Conservation (phyloP, 2,888 invertebrate genomes). For the Ochropleura leucogaster region DNA sequence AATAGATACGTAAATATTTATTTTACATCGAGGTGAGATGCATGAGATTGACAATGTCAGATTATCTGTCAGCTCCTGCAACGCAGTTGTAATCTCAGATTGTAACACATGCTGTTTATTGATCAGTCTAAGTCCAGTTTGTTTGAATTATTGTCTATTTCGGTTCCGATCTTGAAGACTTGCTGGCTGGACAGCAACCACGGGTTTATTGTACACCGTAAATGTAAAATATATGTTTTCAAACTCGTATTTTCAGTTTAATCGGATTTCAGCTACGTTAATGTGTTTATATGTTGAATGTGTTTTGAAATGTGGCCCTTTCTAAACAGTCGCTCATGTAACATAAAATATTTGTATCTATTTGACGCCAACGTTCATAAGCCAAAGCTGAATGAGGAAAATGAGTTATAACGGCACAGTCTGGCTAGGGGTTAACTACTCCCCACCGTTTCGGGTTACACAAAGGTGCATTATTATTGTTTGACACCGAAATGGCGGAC, state of each 20-base stretch:
- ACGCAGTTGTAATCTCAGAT: slow-evolving; percentile 24
- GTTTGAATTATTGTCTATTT: slow-evolving; percentile 56
- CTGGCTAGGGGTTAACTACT: slow-evolving; percentile 22
- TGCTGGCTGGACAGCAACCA: slow-evolving; percentile 33
- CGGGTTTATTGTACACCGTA: background rate
- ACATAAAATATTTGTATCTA: slow-evolving; percentile 25
- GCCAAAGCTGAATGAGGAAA: slow-evolving; percentile 31
- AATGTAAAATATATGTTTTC: slow-evolving; percentile 10
- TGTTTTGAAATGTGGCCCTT: slow-evolving; percentile 33
- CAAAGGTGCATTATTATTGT: slow-evolving; percentile 48
- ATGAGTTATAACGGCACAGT: slow-evolving; percentile 14
- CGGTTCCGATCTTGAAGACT: slow-evolving; percentile 23
- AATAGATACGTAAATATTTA: slow-evolving; percentile 45
- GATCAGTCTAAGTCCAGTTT: slow-evolving; percentile 18
- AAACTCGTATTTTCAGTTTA: slow-evolving; percentile 18
- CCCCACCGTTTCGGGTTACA: slow-evolving; percentile 32
- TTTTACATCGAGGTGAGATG: slow-evolving; percentile 4
- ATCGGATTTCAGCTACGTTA: slow-evolving; percentile 27
- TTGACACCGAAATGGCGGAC: slow-evolving; percentile 54
- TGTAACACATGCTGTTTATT: slow-evolving; percentile 40
- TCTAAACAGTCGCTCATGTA: slow-evolving; percentile 29
- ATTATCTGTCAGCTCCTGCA: slow-evolving; percentile 22
- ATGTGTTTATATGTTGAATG: slow-evolving; percentile 37
- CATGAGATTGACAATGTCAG: slow-evolving; percentile 36
- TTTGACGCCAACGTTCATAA: slow-evolving; percentile 16